Percentiles rank a stretch among this genome's conserved stretches.
phyloP scores from a whole-genome alignment of 2,797 vertebrate genomes.

The Brachymystax lenok region DNA sequence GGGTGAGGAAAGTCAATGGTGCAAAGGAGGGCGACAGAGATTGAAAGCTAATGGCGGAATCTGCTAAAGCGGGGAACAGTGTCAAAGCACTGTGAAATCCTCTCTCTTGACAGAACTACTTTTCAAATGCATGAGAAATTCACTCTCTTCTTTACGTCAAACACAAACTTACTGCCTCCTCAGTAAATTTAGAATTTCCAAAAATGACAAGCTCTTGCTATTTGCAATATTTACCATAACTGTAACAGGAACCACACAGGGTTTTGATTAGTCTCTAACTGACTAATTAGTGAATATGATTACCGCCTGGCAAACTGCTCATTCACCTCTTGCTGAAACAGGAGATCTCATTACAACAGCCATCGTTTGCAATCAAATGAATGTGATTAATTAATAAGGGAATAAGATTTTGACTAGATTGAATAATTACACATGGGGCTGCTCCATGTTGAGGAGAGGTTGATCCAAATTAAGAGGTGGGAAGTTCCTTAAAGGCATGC shows the following conservation, averaged over 20 bases:
- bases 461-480: background rate
- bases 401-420: slow-evolving; percentile 1
- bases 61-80: slow-evolving; percentile 15
- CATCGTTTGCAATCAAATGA: slow-evolving; percentile 19
- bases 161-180: background rate
- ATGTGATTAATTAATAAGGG: slow-evolving; percentile 4
- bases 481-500: background rate
- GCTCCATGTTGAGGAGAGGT: slow-evolving; percentile 4
- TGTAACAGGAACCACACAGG: background rate
- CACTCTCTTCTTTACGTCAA: background rate
- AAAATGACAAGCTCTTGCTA: background rate
- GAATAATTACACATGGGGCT: slow-evolving; percentile 13
- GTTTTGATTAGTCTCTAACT: background rate
- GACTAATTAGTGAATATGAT: background rate
- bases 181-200: background rate
- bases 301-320: slow-evolving; percentile 7
- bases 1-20: slow-evolving; percentile 24
- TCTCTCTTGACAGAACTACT: slow-evolving; percentile 15
- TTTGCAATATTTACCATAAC: background rate
- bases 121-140: background rate
- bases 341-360: slow-evolving; percentile 10
- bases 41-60: slow-evolving; percentile 34
- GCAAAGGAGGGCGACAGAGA: slow-evolving; percentile 16
- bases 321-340: background rate
- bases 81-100: slow-evolving; percentile 22